phyloP scores from a whole-genome alignment of 2,113 vertebrate species.

The Tursiops truncatus region DNA sequence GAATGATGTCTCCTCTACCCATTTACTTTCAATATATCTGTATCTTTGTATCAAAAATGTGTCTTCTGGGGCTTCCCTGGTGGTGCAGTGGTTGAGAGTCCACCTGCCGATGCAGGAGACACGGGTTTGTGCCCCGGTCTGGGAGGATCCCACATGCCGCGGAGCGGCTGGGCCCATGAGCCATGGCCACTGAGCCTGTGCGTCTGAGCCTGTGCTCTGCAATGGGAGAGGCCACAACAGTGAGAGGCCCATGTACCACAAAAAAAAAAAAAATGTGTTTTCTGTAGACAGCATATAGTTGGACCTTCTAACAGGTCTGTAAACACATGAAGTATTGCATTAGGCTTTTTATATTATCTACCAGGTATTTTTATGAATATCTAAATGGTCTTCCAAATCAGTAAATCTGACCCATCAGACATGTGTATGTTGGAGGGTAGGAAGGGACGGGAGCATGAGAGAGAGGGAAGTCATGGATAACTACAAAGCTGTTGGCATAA shows the following conservation, averaged over 20 bases:
- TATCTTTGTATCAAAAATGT: neutral
- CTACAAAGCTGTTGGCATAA: neutral
- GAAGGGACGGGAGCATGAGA: neutral
- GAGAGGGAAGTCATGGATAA: neutral
- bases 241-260: no score
- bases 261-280: no score
- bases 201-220: no score
- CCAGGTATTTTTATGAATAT: neutral
- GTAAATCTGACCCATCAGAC: neutral
- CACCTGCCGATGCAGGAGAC: rapidly evolving
- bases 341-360: neutral
- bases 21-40: neutral
- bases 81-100: no score
- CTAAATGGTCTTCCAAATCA: neutral
- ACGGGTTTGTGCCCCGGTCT: no score
- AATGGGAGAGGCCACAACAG: no score
- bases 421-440: neutral
- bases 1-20: neutral
- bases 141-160: no score
- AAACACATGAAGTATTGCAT: neutral
- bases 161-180: no score
- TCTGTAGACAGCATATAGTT: neutral
- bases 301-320: neutral
- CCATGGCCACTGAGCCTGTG: no score
- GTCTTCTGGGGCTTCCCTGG: neutral